These are phyloP conservation scores for Drosophila auraria DNA, from an alignment of 1,140 invertebrate species.

Conservation along the genomic window DNA sequence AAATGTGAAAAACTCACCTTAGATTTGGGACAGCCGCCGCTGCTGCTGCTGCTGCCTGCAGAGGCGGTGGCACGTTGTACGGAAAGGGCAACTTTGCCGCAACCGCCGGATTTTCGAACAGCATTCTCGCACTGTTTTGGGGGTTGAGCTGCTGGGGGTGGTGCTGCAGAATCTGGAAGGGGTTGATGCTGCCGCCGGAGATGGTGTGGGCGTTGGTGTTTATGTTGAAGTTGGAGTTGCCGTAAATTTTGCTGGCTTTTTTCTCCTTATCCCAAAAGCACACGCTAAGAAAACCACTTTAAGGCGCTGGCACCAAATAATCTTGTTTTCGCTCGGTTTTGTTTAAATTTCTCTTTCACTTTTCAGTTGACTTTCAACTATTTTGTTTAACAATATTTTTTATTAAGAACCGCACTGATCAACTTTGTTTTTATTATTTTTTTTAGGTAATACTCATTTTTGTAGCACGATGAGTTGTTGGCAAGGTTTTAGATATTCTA, in stretches of 20 bases:
- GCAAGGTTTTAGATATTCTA: conserved; percentile 37
- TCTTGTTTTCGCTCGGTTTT: conserved; percentile 27
- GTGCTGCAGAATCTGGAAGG: conserved; percentile 41
- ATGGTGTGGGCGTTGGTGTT: conserved; percentile 27
- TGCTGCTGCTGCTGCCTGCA: conserved; percentile 83
- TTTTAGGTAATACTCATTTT: conserved; percentile 60
- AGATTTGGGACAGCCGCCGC: conserved; percentile 84
- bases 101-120: conserved; percentile 85
- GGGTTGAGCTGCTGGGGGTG: conserved; percentile 48
- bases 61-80: conserved; percentile 84
- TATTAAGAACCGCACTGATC: conserved; percentile 33
- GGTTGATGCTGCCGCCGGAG: conserved; percentile 41
- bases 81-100: conserved; percentile 84
- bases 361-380: conserved; percentile 16
- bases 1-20: conserved; percentile 70
- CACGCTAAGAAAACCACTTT: conserved; percentile 43
- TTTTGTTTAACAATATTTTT: conserved; percentile 17
- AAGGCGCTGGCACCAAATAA: conserved; percentile 17
- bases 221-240: conserved; percentile 53
- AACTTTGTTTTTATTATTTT: conserved; percentile 23
- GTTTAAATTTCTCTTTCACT: conserved; percentile 28
- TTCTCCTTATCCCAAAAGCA: conserved; percentile 43
- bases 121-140: conserved; percentile 70
- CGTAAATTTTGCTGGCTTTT: conserved; percentile 78
- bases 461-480: conserved; percentile 23